Base-by-base conservation (phyloP, 2,113 vertebrate genomes). In the Phylloscopus trochilus region DNA sequence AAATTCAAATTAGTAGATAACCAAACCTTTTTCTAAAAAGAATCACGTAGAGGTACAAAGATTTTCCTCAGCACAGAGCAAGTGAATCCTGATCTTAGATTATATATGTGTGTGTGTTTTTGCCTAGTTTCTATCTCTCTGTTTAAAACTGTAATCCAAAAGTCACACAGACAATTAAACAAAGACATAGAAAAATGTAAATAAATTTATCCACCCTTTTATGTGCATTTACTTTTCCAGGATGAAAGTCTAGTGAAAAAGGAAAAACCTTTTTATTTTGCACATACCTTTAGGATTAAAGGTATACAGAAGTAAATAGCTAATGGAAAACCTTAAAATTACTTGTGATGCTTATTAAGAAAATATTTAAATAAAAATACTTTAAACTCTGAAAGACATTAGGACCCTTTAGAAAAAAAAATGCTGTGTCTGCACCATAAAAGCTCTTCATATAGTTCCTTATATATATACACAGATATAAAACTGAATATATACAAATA, bases 211-310 rank as follows among this genome's bases (percentile, higher is more conserved):
- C 75, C 31, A 59, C 44, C 8, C 83, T 93, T 94, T 92, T 64
- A 94, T 81, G 67, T 77, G 28, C 24, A 86, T 83, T 83, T 88
- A 80, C n/a, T 86, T 76, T 77, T 67, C 83, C 88, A 94, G 89
- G 76, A 94, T 91, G 52, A 95, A 97, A 96, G 95, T 49, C 55
- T 56, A 60, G 30, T 15, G 30, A 92, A 88, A 93, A 95, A 92
- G 13, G 28, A 92, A 93, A 92, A 64, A 27, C 10, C 35, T 39
- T 76, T 81, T 87, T 83, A 72, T 78, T 72, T 91, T 64, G 24
- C 37, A 70, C 76, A 30, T 56, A 60, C 7, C 27, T 78, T 74
- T 81, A 78, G 24, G 43, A 88, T 88, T 86, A 90, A 96, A 88
- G 55, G 52, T 60, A 55, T 67, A 67, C 51, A 79, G 43, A 59